Conservation (phyloP, 2,888 invertebrate genomes). For the Rhopalosiphum nymphaeae region DNA sequence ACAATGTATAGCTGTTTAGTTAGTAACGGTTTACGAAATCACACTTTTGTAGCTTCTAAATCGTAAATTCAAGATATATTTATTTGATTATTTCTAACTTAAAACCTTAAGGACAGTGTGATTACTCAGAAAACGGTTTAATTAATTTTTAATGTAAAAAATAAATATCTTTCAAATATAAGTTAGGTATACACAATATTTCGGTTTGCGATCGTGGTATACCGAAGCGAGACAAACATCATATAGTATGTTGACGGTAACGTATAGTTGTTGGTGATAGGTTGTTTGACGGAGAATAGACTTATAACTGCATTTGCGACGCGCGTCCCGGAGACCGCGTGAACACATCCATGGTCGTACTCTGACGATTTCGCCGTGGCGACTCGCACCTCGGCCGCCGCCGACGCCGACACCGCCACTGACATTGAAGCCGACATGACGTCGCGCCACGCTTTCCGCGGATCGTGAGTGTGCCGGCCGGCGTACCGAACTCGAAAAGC, state of each 20-base stretch:
- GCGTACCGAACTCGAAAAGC: neutral
- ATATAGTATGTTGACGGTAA: neutral
- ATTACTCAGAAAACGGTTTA: neutral
- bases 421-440: neutral
- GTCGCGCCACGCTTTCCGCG: neutral
- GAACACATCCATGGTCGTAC: neutral
- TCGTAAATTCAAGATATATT: neutral
- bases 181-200: neutral
- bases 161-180: neutral
- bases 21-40: neutral
- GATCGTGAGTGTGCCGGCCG: neutral
- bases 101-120: neutral
- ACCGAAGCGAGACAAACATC: neutral
- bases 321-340: neutral
- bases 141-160: neutral
- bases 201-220: neutral
- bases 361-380: slow-evolving; percentile 18
- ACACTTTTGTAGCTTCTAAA: neutral
- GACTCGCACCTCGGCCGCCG: neutral
- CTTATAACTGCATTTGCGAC: neutral
- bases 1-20: neutral
- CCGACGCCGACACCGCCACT: too few species aligned
- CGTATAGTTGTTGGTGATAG: neutral
- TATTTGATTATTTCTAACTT: neutral
- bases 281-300: neutral